Conservation (phyloP, 2,888 invertebrate genomes). For the Leucophenga montana region DNA sequence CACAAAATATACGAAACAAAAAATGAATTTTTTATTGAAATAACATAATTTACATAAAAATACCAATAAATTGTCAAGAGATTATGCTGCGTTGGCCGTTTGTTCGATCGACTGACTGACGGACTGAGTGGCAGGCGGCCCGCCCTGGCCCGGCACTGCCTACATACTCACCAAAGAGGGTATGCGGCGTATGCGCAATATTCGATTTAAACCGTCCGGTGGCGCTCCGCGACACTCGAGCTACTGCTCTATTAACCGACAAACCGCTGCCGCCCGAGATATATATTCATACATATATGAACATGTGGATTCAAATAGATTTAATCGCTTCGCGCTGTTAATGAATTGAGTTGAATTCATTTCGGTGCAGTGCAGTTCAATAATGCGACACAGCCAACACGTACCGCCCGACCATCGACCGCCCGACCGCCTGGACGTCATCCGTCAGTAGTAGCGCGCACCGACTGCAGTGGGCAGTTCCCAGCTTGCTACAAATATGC, state of each 20-base stretch:
- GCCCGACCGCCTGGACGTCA: not conserved
- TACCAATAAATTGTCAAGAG: conserved; percentile 57
- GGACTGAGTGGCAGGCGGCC: conserved; percentile 26
- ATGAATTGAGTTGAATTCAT: conserved; percentile 59
- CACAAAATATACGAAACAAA: not conserved
- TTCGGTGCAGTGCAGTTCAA: conserved; percentile 15
- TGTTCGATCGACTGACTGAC: not conserved
- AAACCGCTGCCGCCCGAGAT: conserved; percentile 27
- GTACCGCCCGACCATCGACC: not conserved
- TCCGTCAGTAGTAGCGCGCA: not conserved
- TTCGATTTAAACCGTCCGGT: conserved; percentile 6
- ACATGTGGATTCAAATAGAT: conserved; percentile 46
- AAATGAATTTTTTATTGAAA: conserved; percentile 57
- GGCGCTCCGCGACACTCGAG: conserved; percentile 25
- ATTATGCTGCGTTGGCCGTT: conserved; percentile 43
- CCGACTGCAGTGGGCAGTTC: no score
- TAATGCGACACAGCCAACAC: not conserved
- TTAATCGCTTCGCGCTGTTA: conserved; percentile 59
- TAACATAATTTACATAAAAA: conserved; percentile 63
- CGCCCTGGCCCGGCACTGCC: not conserved
- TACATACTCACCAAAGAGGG: conserved; percentile 2
- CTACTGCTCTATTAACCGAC: conserved; percentile 49
- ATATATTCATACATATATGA: conserved; percentile 32
- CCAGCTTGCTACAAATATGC: no score
- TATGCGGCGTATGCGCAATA: conserved; percentile 41